Evolutionary conservation across 2,888 invertebrate genomes (phyloP).

Genomic region (Oxytorus armatus): DNA sequence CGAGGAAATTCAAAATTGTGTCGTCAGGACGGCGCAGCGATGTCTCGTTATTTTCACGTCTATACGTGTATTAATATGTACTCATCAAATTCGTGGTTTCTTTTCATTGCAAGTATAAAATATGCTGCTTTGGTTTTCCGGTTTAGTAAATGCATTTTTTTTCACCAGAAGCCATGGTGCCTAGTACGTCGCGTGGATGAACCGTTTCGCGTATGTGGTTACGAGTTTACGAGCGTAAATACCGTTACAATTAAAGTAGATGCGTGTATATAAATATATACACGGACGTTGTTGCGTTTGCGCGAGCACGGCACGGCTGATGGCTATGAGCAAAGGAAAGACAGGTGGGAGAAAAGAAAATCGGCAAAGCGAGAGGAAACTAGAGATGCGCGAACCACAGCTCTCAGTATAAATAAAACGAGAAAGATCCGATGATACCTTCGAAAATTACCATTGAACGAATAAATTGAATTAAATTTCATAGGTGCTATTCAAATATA

Average conservation of each 20-base stretch:
- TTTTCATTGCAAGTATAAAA: too few species aligned
- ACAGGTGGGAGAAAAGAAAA: conserved; percentile 17
- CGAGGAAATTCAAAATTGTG: too few species aligned
- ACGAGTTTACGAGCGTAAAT: conserved; percentile 61
- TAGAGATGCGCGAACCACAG: conserved; percentile 14
- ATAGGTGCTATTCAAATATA: too few species aligned
- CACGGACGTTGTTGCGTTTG: background rate
- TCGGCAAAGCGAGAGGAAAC: conserved; percentile 42
- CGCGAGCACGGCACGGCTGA: too few species aligned
- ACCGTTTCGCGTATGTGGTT: conserved; percentile 34
- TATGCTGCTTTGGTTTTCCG: too few species aligned
- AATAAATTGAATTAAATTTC: too few species aligned
- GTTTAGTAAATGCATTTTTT: background rate
- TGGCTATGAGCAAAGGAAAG: conserved; percentile 4
- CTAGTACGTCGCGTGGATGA: conserved; percentile 25
- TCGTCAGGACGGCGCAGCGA: too few species aligned
- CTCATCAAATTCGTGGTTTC: too few species aligned
- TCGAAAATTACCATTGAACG: too few species aligned
- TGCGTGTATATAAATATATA: background rate
- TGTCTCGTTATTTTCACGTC: background rate
- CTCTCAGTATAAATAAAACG: background rate
- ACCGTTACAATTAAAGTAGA: too few species aligned
- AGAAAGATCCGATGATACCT: background rate
- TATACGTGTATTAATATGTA: background rate
- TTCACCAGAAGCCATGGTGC: conserved; percentile 6